phyloP scores from a whole-genome alignment of 2,888 invertebrate genomes.

The Mamestra brassicae region DNA sequence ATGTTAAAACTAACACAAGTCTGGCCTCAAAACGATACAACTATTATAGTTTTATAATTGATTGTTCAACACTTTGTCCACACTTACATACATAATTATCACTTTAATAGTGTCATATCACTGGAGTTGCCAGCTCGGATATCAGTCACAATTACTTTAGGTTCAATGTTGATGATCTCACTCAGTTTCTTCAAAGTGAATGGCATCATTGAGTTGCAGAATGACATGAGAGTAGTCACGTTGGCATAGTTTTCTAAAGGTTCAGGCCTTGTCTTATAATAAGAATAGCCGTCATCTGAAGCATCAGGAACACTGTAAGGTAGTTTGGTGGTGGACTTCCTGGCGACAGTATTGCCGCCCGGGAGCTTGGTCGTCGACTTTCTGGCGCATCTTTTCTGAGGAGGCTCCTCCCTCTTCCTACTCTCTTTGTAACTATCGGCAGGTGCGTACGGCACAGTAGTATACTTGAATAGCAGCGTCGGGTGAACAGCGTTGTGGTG shows the following conservation, averaged over 20 bases:
- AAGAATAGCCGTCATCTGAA: conserved; percentile 79
- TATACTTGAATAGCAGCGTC: conserved; percentile 65
- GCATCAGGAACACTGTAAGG: conserved; percentile 66
- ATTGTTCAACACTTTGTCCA: conserved; percentile 48
- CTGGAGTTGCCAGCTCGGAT: conserved; percentile 51
- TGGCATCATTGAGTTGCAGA: conserved; percentile 87
- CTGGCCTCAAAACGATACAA: conserved; percentile 18
- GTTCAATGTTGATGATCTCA: conserved; percentile 88
- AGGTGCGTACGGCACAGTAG: conserved; percentile 48
- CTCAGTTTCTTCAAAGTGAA: conserved; percentile 87
- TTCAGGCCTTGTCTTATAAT: conserved; percentile 85
- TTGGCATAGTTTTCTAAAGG: conserved; percentile 80
- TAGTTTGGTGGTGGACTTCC: conserved; percentile 89
- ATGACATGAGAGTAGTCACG: conserved; percentile 89
- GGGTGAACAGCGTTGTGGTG: conserved; percentile 75
- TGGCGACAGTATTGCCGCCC: conserved; percentile 72
- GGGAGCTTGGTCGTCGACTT: conserved; percentile 83
- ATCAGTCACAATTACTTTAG: conserved; percentile 86
- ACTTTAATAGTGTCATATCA: conserved; percentile 39
- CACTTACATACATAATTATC: conserved; percentile 30
- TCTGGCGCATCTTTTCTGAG: conserved; percentile 72
- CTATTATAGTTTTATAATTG: conserved; percentile 35
- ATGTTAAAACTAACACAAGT: conserved; percentile 40
- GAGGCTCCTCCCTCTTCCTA: conserved; percentile 58
- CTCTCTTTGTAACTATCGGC: conserved; percentile 48